Conservation (phyloP, 2,888 invertebrate genomes). For the Melanotus villosus region DNA sequence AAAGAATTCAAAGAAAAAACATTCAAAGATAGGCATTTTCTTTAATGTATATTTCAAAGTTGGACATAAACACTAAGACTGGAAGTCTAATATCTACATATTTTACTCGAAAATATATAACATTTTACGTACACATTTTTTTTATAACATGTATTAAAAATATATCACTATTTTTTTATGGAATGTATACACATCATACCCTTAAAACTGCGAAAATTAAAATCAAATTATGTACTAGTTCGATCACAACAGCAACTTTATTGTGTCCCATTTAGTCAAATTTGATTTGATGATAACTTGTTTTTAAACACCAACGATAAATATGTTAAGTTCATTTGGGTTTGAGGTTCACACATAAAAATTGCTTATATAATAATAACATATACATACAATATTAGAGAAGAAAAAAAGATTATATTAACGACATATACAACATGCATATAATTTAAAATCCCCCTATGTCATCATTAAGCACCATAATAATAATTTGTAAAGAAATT, state of each 20-base stretch:
- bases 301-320: neutral
- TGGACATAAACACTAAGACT: neutral
- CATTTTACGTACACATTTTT: constrained; percentile 23
- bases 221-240: constrained; percentile 16
- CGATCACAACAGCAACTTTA: constrained; percentile 33
- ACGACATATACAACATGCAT: constrained; percentile 5
- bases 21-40: neutral
- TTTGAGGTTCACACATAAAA: neutral
- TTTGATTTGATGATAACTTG: no score
- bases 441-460: constrained; percentile 3
- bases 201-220: neutral
- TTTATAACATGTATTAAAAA: constrained; percentile 23
- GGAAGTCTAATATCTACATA: constrained; percentile 14
- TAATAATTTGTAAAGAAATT: neutral
- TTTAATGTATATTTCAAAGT: constrained; percentile 1
- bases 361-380: neutral
- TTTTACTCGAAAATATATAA: constrained; percentile 31
- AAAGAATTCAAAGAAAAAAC: no score
- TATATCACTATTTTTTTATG: constrained; percentile 19
- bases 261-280: constrained; percentile 25
- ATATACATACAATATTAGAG: constrained; percentile 3
- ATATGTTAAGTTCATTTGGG: neutral
- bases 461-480: constrained; percentile 8
- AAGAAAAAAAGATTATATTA: neutral
- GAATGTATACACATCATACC: constrained; percentile 20